Evolutionary conservation across 2,797 vertebrate species (phyloP).

Genomic region (Pseudochaenichthys georgianus): DNA sequence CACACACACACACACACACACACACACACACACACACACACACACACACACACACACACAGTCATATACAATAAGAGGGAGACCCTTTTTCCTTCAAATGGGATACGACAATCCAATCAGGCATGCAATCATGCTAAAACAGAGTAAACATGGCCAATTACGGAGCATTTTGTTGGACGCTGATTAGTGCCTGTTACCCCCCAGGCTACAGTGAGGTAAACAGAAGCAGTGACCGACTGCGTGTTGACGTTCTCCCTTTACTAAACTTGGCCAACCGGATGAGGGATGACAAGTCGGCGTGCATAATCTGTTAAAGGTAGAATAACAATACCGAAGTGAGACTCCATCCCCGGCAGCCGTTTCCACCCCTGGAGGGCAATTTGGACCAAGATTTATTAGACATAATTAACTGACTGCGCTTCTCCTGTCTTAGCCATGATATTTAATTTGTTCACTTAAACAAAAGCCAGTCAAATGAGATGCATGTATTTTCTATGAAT

Average conservation of each 20-base stretch:
- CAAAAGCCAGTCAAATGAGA: constrained; percentile 80
- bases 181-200: constrained; percentile 82
- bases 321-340: constrained; percentile 88
- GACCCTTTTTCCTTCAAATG: constrained; percentile 62
- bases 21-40: constrained; percentile 36
- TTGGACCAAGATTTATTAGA: constrained; percentile 88
- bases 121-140: constrained; percentile 79
- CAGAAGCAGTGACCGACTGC: constrained; percentile 78
- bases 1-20: constrained; percentile 5
- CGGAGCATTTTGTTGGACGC: constrained; percentile 79
- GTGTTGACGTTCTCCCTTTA: constrained; percentile 75
- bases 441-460: constrained; percentile 86
- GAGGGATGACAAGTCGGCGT: constrained; percentile 80
- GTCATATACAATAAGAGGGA: constrained; percentile 51
- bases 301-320: constrained; percentile 85
- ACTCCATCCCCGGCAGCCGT: constrained; percentile 83
- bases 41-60: constrained; percentile 34
- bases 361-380: constrained; percentile 86
- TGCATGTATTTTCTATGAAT: constrained; percentile 53
- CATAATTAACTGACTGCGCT: constrained; percentile 87
- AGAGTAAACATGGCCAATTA: constrained; percentile 85
- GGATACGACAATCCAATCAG: constrained; percentile 76
- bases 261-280: constrained; percentile 73
- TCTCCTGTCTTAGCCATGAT: constrained; percentile 81
- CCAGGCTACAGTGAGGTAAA: constrained; percentile 80